These are phyloP conservation scores for Clinocottus analis DNA, from an alignment of 2,113 vertebrate genomes.

Conservation along the genomic window DNA sequence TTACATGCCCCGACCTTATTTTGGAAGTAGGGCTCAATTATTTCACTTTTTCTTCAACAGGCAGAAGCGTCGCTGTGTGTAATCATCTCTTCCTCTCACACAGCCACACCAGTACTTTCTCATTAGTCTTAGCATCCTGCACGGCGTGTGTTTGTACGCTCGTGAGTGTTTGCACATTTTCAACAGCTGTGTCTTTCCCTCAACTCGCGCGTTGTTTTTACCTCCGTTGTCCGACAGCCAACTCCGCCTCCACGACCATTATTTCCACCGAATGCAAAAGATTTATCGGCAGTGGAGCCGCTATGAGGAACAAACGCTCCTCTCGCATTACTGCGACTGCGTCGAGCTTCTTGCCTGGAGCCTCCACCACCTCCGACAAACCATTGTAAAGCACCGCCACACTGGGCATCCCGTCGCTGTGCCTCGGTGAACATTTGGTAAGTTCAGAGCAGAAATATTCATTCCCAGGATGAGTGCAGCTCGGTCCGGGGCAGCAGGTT, in stretches of 20 bases:
- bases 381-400: not conserved
- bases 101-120: not conserved
- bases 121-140: not conserved
- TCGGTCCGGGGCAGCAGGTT: slow-evolving; percentile 3
- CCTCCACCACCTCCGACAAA: not conserved
- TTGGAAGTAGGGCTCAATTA: not conserved
- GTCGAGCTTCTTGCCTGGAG: not conserved
- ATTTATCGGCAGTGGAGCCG: not conserved
- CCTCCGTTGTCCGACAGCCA: not conserved
- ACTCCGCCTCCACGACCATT: not conserved
- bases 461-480: not conserved
- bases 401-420: not conserved
- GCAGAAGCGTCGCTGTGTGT: not conserved
- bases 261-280: not conserved
- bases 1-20: not conserved
- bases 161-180: not conserved
- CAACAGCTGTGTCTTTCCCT: no score
- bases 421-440: not conserved
- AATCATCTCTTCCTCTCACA: not conserved
- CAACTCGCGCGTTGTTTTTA: not conserved
- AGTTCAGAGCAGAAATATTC: slow-evolving; percentile 14
- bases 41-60: not conserved
- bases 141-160: not conserved
- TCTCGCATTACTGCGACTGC: no score
- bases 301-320: no score